Evolutionary conservation across 1,140 invertebrate genomes (phyloP), one percentile per base, ranked within the genome.

Genomic region (Megathymus violae): DNA sequence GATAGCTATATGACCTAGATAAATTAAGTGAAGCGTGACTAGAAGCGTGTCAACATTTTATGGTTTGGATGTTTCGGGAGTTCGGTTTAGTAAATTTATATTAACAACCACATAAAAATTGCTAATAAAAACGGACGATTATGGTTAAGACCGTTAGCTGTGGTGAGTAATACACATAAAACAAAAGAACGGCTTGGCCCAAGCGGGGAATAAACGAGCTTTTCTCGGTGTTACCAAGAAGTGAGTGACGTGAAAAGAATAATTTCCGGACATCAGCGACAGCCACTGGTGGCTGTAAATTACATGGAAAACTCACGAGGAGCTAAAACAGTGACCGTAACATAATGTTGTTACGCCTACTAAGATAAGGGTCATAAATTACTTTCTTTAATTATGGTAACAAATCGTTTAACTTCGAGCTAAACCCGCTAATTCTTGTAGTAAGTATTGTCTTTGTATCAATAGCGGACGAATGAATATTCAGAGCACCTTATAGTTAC

Each of bases 201-300:
- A 51, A 60, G 54, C 52, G 54, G 47, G 62, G 54, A 44, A 64
- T 64, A 64, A 65, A 66, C 46, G 50, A 54, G 31, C 38, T 61
- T 69, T 58, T 66, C 43, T 63, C 56, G 44, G 48, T 69, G 64
- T 72, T 66, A 66, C 62, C 62, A 64, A 64, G 62, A 66, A 69
- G 54, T 66, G 61, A 64, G 63, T 51, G 60, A 64, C 51, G 67
- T 61, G 64, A 73, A 73, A 69, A 73, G 67, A 73, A 73, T 69
- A 73, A 69, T 73, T 69, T 69, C 67, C 71, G 64, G 71, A 38
- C 58, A 64, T 73, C 67, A 73, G 63, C 63, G 58, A 34, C 71
- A 64, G 41, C 62, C 36, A 59, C 64, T 40, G 48, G 31, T 40
- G 34, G 38, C 61, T 62, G 46, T 64, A 70, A 70, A 66, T 71